phyloP scores from a whole-genome alignment of 2,113 vertebrate species.

The Corydoras maculifer region DNA sequence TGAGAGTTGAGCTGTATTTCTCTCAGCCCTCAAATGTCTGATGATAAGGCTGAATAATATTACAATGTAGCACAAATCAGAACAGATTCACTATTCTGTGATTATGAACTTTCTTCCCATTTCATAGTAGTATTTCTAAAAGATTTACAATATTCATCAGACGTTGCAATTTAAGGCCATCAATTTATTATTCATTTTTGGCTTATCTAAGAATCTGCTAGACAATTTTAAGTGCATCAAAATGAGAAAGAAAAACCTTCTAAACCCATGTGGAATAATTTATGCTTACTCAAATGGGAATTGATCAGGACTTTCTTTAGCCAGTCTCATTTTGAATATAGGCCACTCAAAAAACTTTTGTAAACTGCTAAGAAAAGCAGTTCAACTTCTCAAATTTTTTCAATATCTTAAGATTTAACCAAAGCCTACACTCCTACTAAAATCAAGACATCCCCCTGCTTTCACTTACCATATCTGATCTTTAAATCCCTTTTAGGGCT shows the following conservation, averaged over 20 bases:
- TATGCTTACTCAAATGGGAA: constrained; percentile 31
- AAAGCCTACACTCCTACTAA: not conserved
- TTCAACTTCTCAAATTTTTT: constrained; percentile 34
- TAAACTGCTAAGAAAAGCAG: constrained; percentile 40
- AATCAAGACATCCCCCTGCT: constrained; percentile 47
- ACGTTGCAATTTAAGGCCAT: constrained; percentile 42
- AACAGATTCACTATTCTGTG: constrained; percentile 20
- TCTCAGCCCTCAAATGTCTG: constrained; percentile 14
- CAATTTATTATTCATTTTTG: constrained; percentile 48
- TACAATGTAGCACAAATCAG: constrained; percentile 30
- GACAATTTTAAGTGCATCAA: constrained; percentile 42
- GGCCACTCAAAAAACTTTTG: constrained; percentile 38
- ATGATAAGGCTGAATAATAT: constrained; percentile 27
- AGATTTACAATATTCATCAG: constrained; percentile 49
- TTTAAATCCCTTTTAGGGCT: constrained; percentile 50
- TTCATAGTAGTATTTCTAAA: constrained; percentile 40
- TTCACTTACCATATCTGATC: constrained; percentile 58
- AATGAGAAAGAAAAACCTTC: constrained; percentile 27
- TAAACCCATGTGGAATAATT: constrained; percentile 46
- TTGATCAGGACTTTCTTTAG: constrained; percentile 26
- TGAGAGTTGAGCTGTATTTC: constrained; percentile 26
- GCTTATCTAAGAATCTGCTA: constrained; percentile 33
- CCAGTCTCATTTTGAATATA: constrained; percentile 36
- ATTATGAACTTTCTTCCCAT: constrained; percentile 8
- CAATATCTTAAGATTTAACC: not conserved